phyloP scores from a whole-genome alignment of 2,888 invertebrate genomes.

The Entomobrya proxima region DNA sequence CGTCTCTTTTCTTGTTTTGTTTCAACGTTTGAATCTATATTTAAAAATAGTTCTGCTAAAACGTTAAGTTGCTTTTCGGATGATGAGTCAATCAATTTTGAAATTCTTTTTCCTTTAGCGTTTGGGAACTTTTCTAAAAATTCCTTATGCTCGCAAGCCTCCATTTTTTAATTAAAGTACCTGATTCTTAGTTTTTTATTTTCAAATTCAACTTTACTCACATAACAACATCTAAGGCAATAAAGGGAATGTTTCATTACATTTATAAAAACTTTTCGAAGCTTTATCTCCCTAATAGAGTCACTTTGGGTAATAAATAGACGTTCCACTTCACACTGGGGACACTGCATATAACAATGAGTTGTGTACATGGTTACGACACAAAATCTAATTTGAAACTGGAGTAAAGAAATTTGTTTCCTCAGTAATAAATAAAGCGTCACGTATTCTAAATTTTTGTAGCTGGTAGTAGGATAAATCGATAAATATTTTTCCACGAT shows the following conservation, averaged over 20 bases:
- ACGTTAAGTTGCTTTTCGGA: not conserved
- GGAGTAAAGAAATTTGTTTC: not conserved
- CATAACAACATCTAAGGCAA: not conserved
- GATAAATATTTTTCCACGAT: not conserved
- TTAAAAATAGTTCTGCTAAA: not conserved
- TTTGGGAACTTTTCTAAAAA: not conserved
- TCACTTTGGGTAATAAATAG: too few species aligned
- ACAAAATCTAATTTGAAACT: not conserved
- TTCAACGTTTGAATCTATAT: not conserved
- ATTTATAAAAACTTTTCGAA: too few species aligned
- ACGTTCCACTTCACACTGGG: not conserved
- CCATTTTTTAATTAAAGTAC: too few species aligned
- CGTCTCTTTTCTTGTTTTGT: not conserved
- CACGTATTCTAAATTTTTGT: not conserved
- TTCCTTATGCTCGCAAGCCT: not conserved
- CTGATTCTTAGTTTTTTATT: not conserved
- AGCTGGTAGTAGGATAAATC: not conserved
- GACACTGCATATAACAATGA: not conserved
- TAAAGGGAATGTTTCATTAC: too few species aligned
- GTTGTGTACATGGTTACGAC: too few species aligned
- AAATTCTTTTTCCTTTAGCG: not conserved
- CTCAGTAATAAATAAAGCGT: not conserved
- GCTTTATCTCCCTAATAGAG: too few species aligned
- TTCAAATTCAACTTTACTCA: not conserved
- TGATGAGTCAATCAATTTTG: not conserved